Evolutionary conservation across 2,113 vertebrate species (phyloP), one percentile per base, ranked within the genome.

Genomic region (Terrapene triunguis): DNA sequence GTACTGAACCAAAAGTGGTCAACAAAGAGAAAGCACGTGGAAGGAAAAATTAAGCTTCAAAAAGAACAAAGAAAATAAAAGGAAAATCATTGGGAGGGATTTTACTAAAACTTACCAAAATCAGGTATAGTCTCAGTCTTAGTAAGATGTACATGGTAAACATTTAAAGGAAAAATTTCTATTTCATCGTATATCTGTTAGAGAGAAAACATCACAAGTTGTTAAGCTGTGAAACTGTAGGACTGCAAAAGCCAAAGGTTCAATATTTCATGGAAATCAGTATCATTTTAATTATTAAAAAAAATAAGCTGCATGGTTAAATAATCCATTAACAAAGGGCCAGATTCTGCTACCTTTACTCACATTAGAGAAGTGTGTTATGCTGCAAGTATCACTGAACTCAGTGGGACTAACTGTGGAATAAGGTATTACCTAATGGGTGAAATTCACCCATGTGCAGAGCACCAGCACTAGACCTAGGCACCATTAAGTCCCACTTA

Each of bases 141-240:
- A 8, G 97, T 98, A 97, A 99, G 99, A 96, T 98, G 98, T 88
- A 99, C 78, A 0, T 98, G 97, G 83, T 98, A 98, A 85, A 99
- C 92, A 59, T 95, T 98, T 74, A 98, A 92, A 0, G 98, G 98
- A 50, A 99, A 98, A 91, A 99, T 98, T 98, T 99, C 99, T 98
- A 99, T 96, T 96, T 99, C 99, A 91, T 99, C 99, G 38, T 98
- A 98, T 38, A 98, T 97, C 99, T 99, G 91, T 83, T 87, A n/a
- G 72, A 89, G 29, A 96, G 35, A 92, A 95, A 84, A 80, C n/a
- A 62, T 11, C 42, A 94, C 29, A 88, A 93, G 8, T 82, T 14
- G 74, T n/a, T 57, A 80, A 93, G 82, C 83, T 62, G 53, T 22
- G 78, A 90, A 91, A 80, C 8, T 53, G 9, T 11, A 94, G 10